Evolutionary conservation across 2,888 invertebrate species (phyloP), one percentile per base, ranked within the genome.

Genomic region (Parthenolecanium corni): DNA sequence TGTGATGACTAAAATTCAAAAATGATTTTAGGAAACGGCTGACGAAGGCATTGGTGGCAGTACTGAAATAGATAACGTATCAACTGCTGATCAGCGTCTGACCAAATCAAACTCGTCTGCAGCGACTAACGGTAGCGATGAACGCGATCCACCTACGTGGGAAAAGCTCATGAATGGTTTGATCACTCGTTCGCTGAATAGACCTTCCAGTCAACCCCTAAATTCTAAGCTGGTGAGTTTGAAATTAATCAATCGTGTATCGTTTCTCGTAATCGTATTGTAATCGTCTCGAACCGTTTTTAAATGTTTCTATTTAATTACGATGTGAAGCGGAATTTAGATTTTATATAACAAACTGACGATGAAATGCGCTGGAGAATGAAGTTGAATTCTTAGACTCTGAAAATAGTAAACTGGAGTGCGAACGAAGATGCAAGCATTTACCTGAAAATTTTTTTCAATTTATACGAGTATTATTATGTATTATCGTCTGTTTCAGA

Each of bases 21-120:
- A 9, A 31, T 31, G 31, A 31, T 31, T 31, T 16, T 18, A 64
- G 56, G 87, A 87, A 77, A 92, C 91, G 67, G 92, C 92, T 53
- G 92, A 92, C 73, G 92, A 92, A 76, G 76, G 77, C 67, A 74
- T 74, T 66, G 70, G 73, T 75, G 65, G 78, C 73, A 49, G 72
- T 71, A 23, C 71, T 71, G 25, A 70, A 72, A 20, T 71, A 71
- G 24, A 65, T 56, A 31, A 64, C 64, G 23, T 65, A 54, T 44
- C 66, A 66, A 23, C 65, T 66, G 62, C 68, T 21, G 38, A 54
- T 46, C 54, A 47, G n/a, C 18, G 11, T 21, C n/a, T 11, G n/a
- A 31, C 31, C n/a, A 58, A 46, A 36, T 21, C 21, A 36, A 47
- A 11, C 16, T 14, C 23, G 2, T 5, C 11, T 49, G 12, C 2